A percentile compares a stretch with the other conserved stretches of the same genome.
Conservation (phyloP, 53 echinoderm and acorn worm genomes). For the Mesocentrotus franciscanus region DNA sequence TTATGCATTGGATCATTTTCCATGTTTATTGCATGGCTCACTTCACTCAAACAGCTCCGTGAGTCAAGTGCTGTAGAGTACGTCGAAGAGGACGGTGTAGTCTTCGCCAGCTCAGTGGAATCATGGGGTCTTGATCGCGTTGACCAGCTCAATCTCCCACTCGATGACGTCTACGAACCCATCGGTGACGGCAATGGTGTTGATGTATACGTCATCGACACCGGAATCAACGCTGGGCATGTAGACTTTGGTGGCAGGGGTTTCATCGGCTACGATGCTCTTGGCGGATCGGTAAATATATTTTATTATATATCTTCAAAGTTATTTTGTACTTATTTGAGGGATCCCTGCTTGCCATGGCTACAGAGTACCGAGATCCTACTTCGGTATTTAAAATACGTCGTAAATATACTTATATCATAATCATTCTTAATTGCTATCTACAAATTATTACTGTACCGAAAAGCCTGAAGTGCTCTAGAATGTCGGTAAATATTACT, state of each 20-base stretch:
- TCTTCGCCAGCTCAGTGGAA: slow-evolving; percentile 67
- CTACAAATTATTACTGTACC: no score
- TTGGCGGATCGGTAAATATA: slow-evolving; percentile 69
- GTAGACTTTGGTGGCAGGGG: slow-evolving; percentile 79
- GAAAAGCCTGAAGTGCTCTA: no score
- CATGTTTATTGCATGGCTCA: background rate
- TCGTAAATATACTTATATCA: no score
- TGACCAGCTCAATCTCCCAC: slow-evolving; percentile 82
- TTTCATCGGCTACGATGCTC: slow-evolving; percentile 72
- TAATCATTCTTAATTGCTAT: no score
- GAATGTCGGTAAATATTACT: no score
- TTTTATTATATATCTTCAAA: background rate
- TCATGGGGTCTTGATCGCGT: slow-evolving; percentile 92
- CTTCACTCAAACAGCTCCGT: slow-evolving; percentile 61
- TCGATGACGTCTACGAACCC: slow-evolving; percentile 78
- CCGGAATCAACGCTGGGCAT: slow-evolving; percentile 85
- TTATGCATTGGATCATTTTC: no score
- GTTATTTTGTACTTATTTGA: background rate
- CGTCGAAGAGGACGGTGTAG: slow-evolving; percentile 86
- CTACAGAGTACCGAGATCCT: no score
- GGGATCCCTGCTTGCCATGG: no score
- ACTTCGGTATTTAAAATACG: no score
- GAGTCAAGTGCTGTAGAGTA: slow-evolving; percentile 73
- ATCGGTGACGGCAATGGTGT: slow-evolving; percentile 78
- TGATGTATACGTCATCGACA: slow-evolving; percentile 91